Evolutionary conservation across 2,888 invertebrate species (phyloP).

Genomic region (Craniophora ligustri): DNA sequence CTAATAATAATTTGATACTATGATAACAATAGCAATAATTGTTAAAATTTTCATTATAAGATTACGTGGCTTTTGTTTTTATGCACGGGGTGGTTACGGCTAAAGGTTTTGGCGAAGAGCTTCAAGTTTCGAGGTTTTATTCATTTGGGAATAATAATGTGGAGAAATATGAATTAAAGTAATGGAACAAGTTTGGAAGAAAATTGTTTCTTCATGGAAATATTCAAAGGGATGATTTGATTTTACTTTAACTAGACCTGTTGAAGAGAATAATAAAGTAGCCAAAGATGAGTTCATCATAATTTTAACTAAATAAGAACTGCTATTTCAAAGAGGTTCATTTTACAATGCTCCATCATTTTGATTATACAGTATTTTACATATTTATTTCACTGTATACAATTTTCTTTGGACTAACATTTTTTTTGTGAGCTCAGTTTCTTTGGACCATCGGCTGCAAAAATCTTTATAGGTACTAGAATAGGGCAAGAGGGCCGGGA

Average conservation of each 20-base stretch:
- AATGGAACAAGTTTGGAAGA: constrained; percentile 4
- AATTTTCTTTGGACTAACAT: too few relatives aligned
- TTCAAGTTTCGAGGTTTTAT: constrained; percentile 24
- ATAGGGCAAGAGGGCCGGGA: too few relatives aligned
- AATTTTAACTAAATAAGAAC: too few relatives aligned
- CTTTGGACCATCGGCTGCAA: too few relatives aligned
- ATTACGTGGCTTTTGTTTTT: constrained; percentile 46
- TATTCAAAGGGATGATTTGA: constrained; percentile 1
- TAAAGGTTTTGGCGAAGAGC: constrained; percentile 15
- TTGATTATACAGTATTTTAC: too few relatives aligned
- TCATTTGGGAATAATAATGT: constrained; percentile 23
- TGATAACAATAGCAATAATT: constrained; percentile 57
- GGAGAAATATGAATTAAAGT: not conserved
- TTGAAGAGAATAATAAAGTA: too few relatives aligned
- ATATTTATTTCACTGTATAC: too few relatives aligned
- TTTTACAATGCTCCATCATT: too few relatives aligned
- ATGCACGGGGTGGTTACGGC: constrained; percentile 13
- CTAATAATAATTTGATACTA: constrained; percentile 57
- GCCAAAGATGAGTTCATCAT: too few relatives aligned
- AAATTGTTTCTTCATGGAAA: constrained; percentile 14
- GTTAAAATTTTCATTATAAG: constrained; percentile 60
- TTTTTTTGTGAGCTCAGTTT: too few relatives aligned
- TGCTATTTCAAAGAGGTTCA: too few relatives aligned
- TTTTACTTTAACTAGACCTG: not conserved
- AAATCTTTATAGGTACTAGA: too few relatives aligned